Evolutionary conservation across 2,888 invertebrate species (phyloP).

Genomic region (Notodonta dromedarius): DNA sequence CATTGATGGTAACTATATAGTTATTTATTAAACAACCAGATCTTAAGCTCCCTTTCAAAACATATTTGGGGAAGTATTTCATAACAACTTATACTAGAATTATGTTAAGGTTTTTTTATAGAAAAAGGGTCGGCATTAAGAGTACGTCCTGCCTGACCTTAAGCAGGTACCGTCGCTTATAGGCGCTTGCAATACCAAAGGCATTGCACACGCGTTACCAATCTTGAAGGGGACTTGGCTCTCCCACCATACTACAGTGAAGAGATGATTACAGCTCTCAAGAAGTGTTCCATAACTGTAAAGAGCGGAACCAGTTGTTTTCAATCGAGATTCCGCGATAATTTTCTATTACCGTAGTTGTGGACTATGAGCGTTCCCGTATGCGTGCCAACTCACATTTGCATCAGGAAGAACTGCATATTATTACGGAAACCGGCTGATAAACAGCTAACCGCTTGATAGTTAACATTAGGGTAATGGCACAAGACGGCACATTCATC

Average conservation of each 20-base stretch:
- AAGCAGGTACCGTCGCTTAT: too few species aligned
- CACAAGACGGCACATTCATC: not conserved
- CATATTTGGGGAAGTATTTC: too few species aligned
- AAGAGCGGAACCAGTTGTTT: not conserved
- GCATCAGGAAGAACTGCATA: slow-evolving; percentile 24
- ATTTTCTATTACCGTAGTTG: not conserved
- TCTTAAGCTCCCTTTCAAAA: too few species aligned
- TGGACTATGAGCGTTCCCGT: slow-evolving; percentile 9
- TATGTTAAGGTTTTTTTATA: too few species aligned
- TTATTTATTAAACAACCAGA: too few species aligned
- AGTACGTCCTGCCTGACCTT: too few species aligned
- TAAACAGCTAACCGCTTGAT: slow-evolving; percentile 11
- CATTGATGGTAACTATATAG: too few species aligned
- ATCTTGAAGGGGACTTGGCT: too few species aligned
- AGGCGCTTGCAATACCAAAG: too few species aligned
- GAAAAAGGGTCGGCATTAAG: too few species aligned
- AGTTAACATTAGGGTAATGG: slow-evolving; percentile 1
- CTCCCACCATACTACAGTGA: not conserved
- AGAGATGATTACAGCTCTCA: not conserved
- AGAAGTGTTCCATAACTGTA: not conserved
- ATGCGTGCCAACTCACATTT: slow-evolving; percentile 9
- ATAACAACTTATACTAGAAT: too few species aligned
- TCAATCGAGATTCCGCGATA: slow-evolving; percentile 7
- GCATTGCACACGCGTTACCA: too few species aligned
- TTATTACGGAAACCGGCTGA: slow-evolving; percentile 21